These are phyloP conservation scores for Myotis myotis DNA, from an alignment of 2,797 vertebrate genomes.

Conservation along the genomic window DNA sequence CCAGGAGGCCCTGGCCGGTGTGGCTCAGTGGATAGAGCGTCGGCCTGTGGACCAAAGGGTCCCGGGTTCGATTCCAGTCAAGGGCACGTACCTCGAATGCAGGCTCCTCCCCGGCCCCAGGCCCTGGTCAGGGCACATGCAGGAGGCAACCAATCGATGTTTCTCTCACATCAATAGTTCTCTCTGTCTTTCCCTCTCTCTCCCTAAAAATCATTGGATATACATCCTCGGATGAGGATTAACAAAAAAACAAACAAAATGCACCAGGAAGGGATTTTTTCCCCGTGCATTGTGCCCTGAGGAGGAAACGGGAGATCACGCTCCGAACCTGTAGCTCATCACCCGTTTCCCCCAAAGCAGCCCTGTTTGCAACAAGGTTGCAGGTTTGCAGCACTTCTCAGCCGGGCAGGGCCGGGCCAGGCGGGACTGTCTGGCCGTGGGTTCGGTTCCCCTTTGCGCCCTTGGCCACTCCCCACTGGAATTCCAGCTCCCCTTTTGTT, in stretches of 20 bases:
- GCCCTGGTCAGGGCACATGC: too few relatives aligned
- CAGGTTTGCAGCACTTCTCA: constrained; percentile 69
- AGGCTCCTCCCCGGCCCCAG: too few relatives aligned
- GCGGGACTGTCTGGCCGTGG: constrained; percentile 90
- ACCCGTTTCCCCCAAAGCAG: constrained; percentile 69
- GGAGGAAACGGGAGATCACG: not conserved
- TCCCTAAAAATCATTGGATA: too few relatives aligned
- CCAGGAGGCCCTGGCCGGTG: not conserved
- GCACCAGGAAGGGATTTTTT: not conserved
- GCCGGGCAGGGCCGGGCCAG: constrained; percentile 71
- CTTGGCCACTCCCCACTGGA: constrained; percentile 87
- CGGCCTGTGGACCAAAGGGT: too few relatives aligned
- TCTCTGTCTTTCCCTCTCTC: too few relatives aligned
- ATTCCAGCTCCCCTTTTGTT: constrained; percentile 95
- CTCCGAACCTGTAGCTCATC: constrained; percentile 47
- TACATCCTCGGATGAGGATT: too few relatives aligned
- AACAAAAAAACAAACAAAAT: not conserved
- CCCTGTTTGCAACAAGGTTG: constrained; percentile 62
- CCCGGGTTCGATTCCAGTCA: too few relatives aligned
- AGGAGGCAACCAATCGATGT: too few relatives aligned
- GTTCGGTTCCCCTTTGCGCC: constrained; percentile 93
- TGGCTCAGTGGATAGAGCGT: too few relatives aligned
- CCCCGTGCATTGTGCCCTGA: not conserved
- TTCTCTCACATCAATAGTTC: too few relatives aligned
- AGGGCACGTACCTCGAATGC: too few relatives aligned